Evolutionary conservation across 2,888 invertebrate species (phyloP).

Genomic region (Neoaliturus tenellus): DNA sequence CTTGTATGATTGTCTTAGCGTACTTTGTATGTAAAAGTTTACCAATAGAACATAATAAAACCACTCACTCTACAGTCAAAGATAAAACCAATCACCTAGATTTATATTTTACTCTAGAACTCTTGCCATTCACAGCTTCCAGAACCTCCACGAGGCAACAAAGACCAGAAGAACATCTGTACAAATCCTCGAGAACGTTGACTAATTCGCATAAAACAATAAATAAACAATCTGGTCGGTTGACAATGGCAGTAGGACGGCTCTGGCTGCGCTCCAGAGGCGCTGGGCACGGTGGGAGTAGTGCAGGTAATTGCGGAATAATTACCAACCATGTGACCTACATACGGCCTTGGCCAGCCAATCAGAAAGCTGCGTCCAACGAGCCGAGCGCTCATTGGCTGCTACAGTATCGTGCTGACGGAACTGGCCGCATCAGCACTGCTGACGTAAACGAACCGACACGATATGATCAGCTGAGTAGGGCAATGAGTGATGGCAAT

Average conservation of each 20-base stretch:
- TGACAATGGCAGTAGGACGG: neutral
- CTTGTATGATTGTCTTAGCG: too few relatives aligned
- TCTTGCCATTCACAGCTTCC: too few relatives aligned
- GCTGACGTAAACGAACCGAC: neutral
- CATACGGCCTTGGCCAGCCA: slow-evolving; percentile 24
- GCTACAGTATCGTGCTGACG: neutral
- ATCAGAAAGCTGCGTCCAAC: slow-evolving; percentile 16
- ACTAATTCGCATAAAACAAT: neutral
- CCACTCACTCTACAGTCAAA: too few relatives aligned
- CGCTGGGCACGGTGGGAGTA: neutral
- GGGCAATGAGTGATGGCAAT: too few relatives aligned
- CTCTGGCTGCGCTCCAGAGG: neutral
- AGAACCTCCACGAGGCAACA: too few relatives aligned
- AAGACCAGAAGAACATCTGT: neutral
- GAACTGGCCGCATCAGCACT: too few relatives aligned
- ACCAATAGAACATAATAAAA: too few relatives aligned
- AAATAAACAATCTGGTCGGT: neutral
- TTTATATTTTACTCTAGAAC: too few relatives aligned
- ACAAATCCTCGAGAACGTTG: neutral
- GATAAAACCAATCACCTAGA: too few relatives aligned
- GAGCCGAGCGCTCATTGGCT: neutral
- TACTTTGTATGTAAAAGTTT: too few relatives aligned
- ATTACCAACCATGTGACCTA: slow-evolving; percentile 36
- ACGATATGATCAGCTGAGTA: too few relatives aligned
- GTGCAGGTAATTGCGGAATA: slow-evolving; percentile 4